Evolutionary conservation across 2,797 vertebrate species (phyloP).

Genomic region (Iguana delicatissima): DNA sequence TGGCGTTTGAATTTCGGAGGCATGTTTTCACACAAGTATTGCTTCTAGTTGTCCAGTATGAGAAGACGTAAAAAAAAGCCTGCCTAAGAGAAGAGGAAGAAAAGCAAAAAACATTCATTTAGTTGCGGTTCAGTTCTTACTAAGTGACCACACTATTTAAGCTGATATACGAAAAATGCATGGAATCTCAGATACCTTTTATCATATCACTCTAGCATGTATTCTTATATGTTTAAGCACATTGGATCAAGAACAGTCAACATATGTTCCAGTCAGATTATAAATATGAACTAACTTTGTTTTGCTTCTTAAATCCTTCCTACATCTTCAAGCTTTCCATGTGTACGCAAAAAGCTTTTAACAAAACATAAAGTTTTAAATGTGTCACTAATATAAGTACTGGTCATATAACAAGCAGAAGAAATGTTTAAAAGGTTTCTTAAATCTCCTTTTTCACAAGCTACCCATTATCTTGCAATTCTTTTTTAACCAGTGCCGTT

Average conservation of each 20-base stretch:
- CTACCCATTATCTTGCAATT: neutral
- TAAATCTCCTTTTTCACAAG: neutral
- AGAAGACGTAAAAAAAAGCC: slow-evolving; percentile 17
- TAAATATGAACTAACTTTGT: neutral
- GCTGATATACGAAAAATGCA: neutral
- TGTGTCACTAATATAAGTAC: neutral
- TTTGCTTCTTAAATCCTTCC: neutral
- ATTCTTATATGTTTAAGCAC: neutral
- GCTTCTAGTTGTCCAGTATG: slow-evolving; percentile 25
- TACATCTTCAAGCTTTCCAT: neutral
- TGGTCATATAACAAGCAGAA: neutral
- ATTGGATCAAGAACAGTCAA: neutral
- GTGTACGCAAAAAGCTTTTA: neutral
- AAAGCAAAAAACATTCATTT: neutral
- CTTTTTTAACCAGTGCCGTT: neutral
- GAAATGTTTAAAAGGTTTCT: neutral
- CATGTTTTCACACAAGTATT: slow-evolving; percentile 79
- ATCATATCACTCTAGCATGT: neutral
- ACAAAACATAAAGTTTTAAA: slow-evolving; percentile 8
- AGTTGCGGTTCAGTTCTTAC: neutral
- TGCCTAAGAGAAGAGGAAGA: slow-evolving; percentile 50
- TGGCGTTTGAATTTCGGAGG: slow-evolving; percentile 98
- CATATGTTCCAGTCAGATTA: neutral
- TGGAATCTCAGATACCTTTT: neutral
- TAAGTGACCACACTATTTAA: neutral